Evolutionary conservation across 2,797 vertebrate species (phyloP).

Genomic region (Pseudotriccus pelzelni): DNA sequence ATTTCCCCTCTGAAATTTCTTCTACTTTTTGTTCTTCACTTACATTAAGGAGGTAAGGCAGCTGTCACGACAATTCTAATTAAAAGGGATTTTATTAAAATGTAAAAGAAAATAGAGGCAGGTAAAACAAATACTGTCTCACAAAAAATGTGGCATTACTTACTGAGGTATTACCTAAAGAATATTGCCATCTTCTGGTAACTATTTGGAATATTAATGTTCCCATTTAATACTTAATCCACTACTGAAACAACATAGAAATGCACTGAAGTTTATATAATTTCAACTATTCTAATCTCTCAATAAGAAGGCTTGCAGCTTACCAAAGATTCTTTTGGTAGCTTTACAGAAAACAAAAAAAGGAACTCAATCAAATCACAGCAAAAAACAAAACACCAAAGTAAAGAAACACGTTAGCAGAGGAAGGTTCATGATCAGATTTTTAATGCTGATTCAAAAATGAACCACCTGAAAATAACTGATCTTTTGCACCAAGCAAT

Average conservation of each 20-base stretch:
- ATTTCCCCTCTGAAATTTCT: neutral
- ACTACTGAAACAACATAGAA: neutral
- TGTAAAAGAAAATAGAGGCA: rapidly evolving
- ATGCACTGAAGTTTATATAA: neutral
- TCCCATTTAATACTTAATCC: neutral
- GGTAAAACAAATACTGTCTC: neutral
- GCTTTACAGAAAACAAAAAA: neutral
- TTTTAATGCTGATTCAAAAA: neutral
- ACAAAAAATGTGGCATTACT: neutral
- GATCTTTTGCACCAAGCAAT: neutral
- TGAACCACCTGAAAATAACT: neutral
- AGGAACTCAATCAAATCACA: neutral
- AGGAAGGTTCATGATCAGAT: neutral
- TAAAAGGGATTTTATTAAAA: neutral
- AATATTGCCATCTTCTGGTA: neutral
- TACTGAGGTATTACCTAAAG: neutral
- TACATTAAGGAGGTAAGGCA: neutral
- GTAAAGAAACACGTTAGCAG: neutral
- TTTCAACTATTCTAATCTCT: neutral
- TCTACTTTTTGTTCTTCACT: neutral
- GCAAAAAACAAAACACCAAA: neutral
- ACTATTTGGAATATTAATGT: neutral
- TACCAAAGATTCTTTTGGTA: neutral
- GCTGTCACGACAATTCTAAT: neutral
- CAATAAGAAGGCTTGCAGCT: neutral